Percentiles rank a stretch among this genome's conserved stretches.
phyloP scores from a whole-genome alignment of 1,140 invertebrate species.

The Lepidurus arcticus region DNA sequence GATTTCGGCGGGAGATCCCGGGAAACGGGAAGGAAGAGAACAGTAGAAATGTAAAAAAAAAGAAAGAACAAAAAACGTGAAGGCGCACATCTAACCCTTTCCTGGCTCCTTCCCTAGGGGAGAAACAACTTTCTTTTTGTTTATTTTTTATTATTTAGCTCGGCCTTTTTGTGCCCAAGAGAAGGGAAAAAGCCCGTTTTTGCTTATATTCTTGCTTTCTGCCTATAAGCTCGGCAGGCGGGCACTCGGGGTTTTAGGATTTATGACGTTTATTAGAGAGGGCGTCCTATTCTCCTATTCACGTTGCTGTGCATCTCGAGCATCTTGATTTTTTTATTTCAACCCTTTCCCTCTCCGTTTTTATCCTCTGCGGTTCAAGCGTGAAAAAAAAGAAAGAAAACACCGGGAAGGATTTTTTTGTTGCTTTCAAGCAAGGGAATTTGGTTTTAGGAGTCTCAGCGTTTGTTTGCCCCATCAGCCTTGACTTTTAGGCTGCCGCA shows the following conservation, averaged over 20 bases:
- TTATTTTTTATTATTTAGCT: neutral
- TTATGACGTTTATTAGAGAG: conserved; percentile 15
- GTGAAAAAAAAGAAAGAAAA: conserved; percentile 9
- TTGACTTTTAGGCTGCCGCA: conserved; percentile 3
- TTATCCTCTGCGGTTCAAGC: neutral
- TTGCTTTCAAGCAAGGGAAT: neutral
- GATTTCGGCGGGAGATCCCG: neutral
- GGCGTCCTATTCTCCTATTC: conserved; percentile 1
- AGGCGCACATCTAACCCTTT: conserved; percentile 13
- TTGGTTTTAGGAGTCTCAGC: neutral
- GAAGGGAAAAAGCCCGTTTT: neutral
- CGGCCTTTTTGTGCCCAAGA: neutral
- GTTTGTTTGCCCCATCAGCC: neutral
- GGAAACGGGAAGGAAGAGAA: conserved; percentile 2
- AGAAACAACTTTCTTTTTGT: neutral
- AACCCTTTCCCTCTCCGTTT: neutral
- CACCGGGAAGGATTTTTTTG: neutral
- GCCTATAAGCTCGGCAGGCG: neutral
- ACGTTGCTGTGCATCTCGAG: neutral
- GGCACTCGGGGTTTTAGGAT: conserved; percentile 16
- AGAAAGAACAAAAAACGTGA: conserved; percentile 1
- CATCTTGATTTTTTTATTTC: conserved; percentile 22
- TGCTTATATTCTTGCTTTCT: neutral
- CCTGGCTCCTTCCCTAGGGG: neutral
- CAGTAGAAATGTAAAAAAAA: neutral